Evolutionary conservation across 2,113 vertebrate species (phyloP).

Genomic region (Macquaria australasica): DNA sequence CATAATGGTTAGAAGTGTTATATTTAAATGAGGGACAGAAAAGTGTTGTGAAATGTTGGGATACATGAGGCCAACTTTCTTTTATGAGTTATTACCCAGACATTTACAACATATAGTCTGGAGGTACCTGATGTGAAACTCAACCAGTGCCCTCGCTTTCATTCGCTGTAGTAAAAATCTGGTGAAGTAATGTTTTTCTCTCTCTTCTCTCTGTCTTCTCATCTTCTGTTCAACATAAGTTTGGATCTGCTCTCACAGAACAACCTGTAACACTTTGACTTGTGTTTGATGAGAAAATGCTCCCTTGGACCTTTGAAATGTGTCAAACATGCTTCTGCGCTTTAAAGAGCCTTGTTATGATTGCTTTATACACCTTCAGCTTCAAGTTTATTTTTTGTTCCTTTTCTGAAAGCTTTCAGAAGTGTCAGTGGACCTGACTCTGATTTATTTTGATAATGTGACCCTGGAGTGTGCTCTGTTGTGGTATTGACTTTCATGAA

Average conservation of each 20-base stretch:
- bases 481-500: constrained; percentile 16
- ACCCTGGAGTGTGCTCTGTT: constrained; percentile 15
- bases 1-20: background rate
- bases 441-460: constrained; percentile 60
- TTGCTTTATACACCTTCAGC: constrained; percentile 32
- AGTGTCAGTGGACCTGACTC: constrained; percentile 16
- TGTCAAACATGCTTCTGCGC: constrained; percentile 19
- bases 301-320: background rate
- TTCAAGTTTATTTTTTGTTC: constrained; percentile 53
- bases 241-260: constrained; percentile 16
- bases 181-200: background rate
- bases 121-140: constrained; percentile 31
- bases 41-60: background rate
- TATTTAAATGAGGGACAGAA: constrained; percentile 17
- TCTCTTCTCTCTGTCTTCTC: background rate
- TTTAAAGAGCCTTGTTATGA: constrained; percentile 31
- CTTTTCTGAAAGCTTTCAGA: constrained; percentile 36
- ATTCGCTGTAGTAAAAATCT: background rate
- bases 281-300: constrained; percentile 7
- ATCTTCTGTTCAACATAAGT: background rate
- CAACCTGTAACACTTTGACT: constrained; percentile 1
- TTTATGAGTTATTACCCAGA: constrained; percentile 23
- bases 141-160: constrained; percentile 1
- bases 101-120: constrained; percentile 25
- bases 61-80: constrained; percentile 39